phyloP scores from a whole-genome alignment of 2,888 invertebrate species.

The Megaustenia siamemsis region DNA sequence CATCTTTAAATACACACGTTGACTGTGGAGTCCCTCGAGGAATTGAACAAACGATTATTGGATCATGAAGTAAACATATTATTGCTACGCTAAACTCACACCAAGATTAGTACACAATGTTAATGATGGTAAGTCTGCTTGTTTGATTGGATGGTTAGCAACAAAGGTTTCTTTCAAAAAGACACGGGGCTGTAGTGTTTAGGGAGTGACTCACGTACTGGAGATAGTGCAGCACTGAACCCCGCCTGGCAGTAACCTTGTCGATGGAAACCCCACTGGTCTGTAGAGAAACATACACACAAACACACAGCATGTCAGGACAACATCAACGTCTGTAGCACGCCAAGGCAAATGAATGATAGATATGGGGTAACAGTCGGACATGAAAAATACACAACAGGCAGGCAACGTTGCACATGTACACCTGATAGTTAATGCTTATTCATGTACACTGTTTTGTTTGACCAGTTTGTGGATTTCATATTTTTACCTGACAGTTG shows the following conservation, averaged over 20 bases:
- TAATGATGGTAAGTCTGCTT: too few relatives aligned
- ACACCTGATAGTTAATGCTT: too few relatives aligned
- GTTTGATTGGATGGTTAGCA: neutral
- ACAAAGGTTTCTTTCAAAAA: neutral
- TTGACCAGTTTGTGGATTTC: too few relatives aligned
- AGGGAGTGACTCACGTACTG: conserved; percentile 82
- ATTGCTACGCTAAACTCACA: too few relatives aligned
- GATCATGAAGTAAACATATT: too few relatives aligned
- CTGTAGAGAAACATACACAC: conserved; percentile 34
- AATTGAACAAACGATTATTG: too few relatives aligned
- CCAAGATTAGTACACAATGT: too few relatives aligned
- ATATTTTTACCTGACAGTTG: too few relatives aligned
- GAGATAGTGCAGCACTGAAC: conserved; percentile 92
- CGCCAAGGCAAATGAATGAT: neutral
- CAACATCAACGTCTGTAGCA: conserved; percentile 14
- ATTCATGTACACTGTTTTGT: too few relatives aligned
- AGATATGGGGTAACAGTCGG: neutral
- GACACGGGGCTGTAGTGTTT: neutral
- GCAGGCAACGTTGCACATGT: too few relatives aligned
- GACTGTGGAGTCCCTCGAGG: too few relatives aligned
- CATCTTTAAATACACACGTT: too few relatives aligned
- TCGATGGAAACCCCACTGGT: conserved; percentile 86
- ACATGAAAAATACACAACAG: neutral
- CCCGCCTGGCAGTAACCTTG: conserved; percentile 98
- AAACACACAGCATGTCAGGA: conserved; percentile 33